Conservation (phyloP, 2,888 invertebrate species). For the Isoperla grammatica region DNA sequence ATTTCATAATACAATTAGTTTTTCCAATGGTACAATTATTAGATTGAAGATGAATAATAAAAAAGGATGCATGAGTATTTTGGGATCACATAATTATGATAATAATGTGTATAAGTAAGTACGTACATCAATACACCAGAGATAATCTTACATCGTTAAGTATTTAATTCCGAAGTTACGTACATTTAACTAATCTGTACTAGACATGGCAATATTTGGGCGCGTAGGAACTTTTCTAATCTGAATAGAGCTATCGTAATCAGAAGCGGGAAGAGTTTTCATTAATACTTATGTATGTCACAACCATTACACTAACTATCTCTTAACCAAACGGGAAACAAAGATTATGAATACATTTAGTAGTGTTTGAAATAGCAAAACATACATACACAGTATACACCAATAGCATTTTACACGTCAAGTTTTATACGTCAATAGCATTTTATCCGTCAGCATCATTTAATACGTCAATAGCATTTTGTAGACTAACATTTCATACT, state of each 20-base stretch:
- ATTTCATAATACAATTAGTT: neutral
- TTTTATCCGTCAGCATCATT: no score
- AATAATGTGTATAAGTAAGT: neutral
- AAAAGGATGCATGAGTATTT: no score
- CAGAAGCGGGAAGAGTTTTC: neutral
- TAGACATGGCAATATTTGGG: conserved; percentile 3
- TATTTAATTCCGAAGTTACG: neutral
- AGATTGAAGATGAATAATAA: neutral
- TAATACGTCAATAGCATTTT: no score
- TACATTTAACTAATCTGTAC: neutral
- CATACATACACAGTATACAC: conserved; percentile 6
- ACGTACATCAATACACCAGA: neutral
- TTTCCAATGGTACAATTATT: neutral
- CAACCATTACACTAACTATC: conserved; percentile 22
- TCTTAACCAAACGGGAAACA: neutral
- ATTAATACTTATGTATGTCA: conserved; percentile 16
- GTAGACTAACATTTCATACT: no score
- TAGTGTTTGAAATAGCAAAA: conserved; percentile 6
- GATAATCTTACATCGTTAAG: neutral
- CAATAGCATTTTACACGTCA: no score
- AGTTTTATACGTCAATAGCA: no score
- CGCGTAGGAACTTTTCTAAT: conserved; percentile 10
- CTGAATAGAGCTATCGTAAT: conserved; percentile 3
- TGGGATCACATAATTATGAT: no score
- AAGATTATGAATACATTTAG: neutral